These are phyloP conservation scores for Arnoldichthys spilopterus DNA, from an alignment of 2,797 vertebrate species.

Conservation along the genomic window DNA sequence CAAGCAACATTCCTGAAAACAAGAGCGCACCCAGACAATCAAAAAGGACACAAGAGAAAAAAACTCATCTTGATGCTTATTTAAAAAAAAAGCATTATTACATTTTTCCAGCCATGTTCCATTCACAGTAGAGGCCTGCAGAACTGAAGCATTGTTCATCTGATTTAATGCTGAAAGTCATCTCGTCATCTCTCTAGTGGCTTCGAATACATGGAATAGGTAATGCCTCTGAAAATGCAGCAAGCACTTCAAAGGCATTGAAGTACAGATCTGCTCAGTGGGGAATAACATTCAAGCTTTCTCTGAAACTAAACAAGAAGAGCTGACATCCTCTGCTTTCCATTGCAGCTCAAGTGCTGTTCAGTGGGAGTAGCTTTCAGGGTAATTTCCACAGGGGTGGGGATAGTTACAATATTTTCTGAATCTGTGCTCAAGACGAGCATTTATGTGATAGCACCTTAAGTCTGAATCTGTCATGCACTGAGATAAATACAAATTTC, in stretches of 20 bases:
- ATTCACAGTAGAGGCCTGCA: neutral
- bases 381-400: neutral
- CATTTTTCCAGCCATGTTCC: conserved; percentile 55
- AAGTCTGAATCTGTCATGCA: neutral
- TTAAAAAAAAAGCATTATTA: conserved; percentile 48
- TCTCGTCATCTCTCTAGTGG: neutral
- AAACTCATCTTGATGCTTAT: conserved; percentile 31
- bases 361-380: neutral
- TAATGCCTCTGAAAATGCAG: conserved; percentile 42
- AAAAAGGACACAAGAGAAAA: neutral
- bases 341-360: conserved; percentile 11
- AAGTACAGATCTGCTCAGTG: conserved; percentile 20
- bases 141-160: neutral
- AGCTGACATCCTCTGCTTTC: conserved; percentile 21
- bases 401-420: neutral
- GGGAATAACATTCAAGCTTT: conserved; percentile 17
- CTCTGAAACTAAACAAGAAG: conserved; percentile 2
- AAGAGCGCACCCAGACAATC: conserved; percentile 2
- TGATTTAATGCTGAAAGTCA: conserved; percentile 1
- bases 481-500: neutral
- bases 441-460: neutral
- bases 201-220: neutral
- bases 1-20: conserved; percentile 12
- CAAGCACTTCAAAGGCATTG: conserved; percentile 26
- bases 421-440: neutral